Evolutionary conservation across 1,140 invertebrate species (phyloP), one percentile per base, ranked within the genome.

Genomic region (Pygmarrhopalites habei): DNA sequence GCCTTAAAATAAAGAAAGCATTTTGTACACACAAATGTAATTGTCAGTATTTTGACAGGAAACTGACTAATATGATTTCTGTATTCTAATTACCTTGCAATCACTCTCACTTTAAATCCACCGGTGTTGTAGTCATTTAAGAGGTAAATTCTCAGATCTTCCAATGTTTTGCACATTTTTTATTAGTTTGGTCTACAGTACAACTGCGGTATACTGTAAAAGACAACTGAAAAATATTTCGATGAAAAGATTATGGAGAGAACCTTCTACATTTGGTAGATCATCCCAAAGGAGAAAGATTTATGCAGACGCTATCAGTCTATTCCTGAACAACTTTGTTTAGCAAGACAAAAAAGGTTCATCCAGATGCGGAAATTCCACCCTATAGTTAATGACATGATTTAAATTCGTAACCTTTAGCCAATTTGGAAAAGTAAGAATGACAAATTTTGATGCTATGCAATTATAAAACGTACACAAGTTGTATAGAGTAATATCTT

Each of bases 111-210:
- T 21, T 55, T 55, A 21, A 21, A 55, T 7, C 51, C 51, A 4
- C 14, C 29, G 12, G 21, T 28, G 26, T 55, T 55, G 17, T 26
- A 55, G 51, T 55, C 51, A 26, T 55, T 55, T 4, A 55, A 12
- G 3, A 28, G 17, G 51, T 55, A 55, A 19, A 10, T 23, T 10
- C 46, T 7, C 7, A 49, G 7, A 10, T 49, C 46, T 21, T 49
- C 10, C 15, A n/a, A 21, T 7, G 15, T 49, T 23, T 49, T 10
- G 12, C 10, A 21, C 46, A 49, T 49, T 49, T 49, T 49, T 7
- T 12, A 49, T 49, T 12, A 19, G 46, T 19, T n/a, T n/a, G n/a
- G n/a, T n/a, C n/a, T n/a, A n/a, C n/a, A n/a, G 35, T 7, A 7
- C 35, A 17, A 17, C 35, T 17, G 35, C 10, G 10, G 10, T 10